Base-by-base conservation (phyloP, 2,797 vertebrate genomes). In the Allobates femoralis region DNA sequence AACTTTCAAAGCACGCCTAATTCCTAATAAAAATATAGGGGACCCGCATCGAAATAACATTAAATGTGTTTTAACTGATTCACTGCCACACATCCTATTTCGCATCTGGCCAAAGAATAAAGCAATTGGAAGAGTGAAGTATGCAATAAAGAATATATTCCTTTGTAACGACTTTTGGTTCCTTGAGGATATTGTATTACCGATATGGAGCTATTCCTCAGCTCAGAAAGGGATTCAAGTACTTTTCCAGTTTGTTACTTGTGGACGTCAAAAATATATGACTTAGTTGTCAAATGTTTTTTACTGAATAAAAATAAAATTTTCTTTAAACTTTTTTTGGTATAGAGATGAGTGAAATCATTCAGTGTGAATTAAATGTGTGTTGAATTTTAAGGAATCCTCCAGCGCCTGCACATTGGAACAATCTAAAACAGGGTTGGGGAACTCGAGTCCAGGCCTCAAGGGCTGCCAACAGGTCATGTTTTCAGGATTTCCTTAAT, bases 11-110 rank as follows among this genome's bases (percentile, higher is more conserved):
- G 78, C 37, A n/a, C n/a, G 37, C 46, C 64, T 32, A 86, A 62
- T 30, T 79, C 62, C 41, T 67, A 80, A 83, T 83, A 83, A 82
- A 71, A 66, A 32, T 30, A 79, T 32, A 60, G 64, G 5, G 32
- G 32, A 30, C 11, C 69, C 3, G 28, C 62, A 30, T 69, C 6
- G 41, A 81, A 81, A 81, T 66, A 53, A 55, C 62, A 14, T 50
- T 80, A 30, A 30, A 46, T 28, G 23, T 12, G 16, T 46, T 51
- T 80, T 80, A 80, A 80, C 79, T 32, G 60, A 18, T 34, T 80
- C 58, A 50, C 10, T 80, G 26, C 79, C 23, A 3, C 58, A 64
- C 41, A 4, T 64, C 46, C 28, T 15, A 50, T 30, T 64, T 12
- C 19, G 18, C 4, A 19, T 21, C 23, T 21, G 8, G 18, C n/a